These are phyloP conservation scores for Parelbella ahira DNA, from an alignment of 2,888 invertebrate genomes.

Conservation along the genomic window DNA sequence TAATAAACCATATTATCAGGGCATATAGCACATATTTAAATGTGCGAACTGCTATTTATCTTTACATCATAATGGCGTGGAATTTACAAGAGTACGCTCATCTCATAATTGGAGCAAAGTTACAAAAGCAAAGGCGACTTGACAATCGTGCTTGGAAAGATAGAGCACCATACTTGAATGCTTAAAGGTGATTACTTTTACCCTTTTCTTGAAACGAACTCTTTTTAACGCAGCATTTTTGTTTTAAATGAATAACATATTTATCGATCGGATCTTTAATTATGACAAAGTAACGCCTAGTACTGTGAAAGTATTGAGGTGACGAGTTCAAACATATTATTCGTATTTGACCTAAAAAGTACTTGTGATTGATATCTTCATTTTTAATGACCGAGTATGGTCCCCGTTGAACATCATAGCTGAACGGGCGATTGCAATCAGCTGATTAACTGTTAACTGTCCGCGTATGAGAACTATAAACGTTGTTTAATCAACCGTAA, in stretches of 20 bases:
- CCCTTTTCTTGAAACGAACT: too few relatives aligned
- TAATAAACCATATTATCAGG: conserved; percentile 31
- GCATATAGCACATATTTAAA: conserved; percentile 36
- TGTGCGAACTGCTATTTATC: conserved; percentile 9
- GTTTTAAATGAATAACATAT: conserved; percentile 15
- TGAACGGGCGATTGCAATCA: conserved; percentile 17
- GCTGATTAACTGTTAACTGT: conserved; percentile 26
- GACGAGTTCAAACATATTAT: conserved; percentile 22
- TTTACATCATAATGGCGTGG: conserved; percentile 1
- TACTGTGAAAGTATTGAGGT: conserved; percentile 24
- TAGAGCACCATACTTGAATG: neutral
- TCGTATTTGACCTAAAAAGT: conserved; percentile 26
- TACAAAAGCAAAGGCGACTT: neutral
- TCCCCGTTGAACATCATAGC: neutral
- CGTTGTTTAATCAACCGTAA: conserved; percentile 27
- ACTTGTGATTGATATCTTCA: conserved; percentile 34
- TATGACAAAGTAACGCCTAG: too few relatives aligned
- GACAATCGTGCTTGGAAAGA: neutral
- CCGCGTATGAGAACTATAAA: conserved; percentile 22
- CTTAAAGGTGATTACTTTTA: conserved; percentile 12
- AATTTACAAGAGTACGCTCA: conserved; percentile 19
- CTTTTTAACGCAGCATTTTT: too few relatives aligned
- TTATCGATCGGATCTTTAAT: conserved; percentile 27
- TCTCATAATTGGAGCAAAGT: conserved; percentile 22
- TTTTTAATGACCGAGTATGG: conserved; percentile 18